Conservation (phyloP, 2,113 vertebrate genomes). For the Hypanus sabinus region DNA sequence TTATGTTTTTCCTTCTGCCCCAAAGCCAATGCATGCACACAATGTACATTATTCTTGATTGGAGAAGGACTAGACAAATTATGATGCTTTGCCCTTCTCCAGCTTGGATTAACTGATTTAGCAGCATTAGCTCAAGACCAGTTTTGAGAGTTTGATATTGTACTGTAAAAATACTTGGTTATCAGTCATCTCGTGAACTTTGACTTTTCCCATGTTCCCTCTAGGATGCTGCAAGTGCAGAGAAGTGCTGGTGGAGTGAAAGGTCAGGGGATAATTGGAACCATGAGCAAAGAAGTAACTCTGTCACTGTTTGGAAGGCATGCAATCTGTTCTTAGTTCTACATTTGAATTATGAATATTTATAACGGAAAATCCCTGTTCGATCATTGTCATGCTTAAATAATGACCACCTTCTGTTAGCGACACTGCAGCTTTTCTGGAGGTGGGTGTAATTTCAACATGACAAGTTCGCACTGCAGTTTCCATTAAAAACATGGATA, state of each 20-base stretch:
- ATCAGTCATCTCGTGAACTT: neutral
- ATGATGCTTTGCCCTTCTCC: neutral
- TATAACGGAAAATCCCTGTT: neutral
- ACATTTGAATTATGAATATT: neutral
- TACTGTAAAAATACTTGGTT: neutral
- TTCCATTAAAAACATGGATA: neutral
- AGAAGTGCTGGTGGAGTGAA: neutral
- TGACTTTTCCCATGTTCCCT: neutral
- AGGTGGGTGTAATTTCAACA: neutral
- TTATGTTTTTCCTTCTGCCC: neutral
- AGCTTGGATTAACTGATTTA: neutral
- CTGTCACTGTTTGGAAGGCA: neutral
- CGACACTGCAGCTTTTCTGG: neutral
- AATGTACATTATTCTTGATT: too few species aligned
- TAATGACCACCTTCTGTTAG: neutral
- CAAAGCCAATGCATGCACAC: neutral
- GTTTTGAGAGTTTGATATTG: neutral
- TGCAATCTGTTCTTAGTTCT: neutral
- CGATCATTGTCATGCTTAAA: neutral
- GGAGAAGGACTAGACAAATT: neutral
- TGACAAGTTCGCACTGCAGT: neutral
- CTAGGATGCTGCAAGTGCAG: neutral
- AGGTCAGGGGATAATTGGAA: neutral
- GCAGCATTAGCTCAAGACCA: too few species aligned
- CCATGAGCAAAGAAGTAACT: neutral